Base-by-base conservation (phyloP, 2,888 invertebrate genomes). In the Lasioglossum malachurum region DNA sequence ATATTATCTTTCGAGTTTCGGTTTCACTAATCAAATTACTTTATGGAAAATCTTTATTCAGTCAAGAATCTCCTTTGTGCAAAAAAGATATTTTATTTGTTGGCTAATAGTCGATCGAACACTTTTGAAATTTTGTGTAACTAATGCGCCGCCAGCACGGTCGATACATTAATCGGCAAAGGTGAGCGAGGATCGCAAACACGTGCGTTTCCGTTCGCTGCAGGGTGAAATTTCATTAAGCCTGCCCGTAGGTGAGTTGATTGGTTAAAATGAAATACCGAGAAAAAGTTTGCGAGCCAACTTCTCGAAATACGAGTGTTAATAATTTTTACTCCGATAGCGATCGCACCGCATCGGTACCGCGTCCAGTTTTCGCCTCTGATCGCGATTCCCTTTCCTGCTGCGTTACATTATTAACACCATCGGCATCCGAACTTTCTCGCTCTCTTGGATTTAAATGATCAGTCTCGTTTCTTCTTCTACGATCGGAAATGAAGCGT, bases 221-320 rank as follows among this genome's bases (percentile, higher is more conserved):
- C 83, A 67, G 79, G 80, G 88, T 67, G 89, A 83, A 86, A 89
- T 90, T 90, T 90, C 90, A 90, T 89, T 90, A 90, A 90, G 86
- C 88, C 88, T 89, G 78, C 10, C 85, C 44, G 75, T 46, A 84
- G 82, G 79, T 81, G 78, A 86, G 84, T 89, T 83, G 88, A 85
- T 89, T 84, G 82, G 75, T 87, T 90, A 75, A 90, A 90, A 87
- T 83, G 82, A 84, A 89, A 89, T 85, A 83, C 83, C 78, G 81
- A 86, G 83, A 79, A 88, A 90, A 90, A 90, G 86, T 89, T 90
- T 78, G 82, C 35, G 83, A 72, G 80, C 72, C 83, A 81, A 83
- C 83, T 88, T 88, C 88, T 86, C 86, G 84, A 87, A 90, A 90
- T 87, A 86, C 79, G 83, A 80, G 80, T 89, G 85, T 83, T 87